Evolutionary conservation across 1,140 invertebrate genomes (phyloP).

Genomic region (Sminthurinus signatus): DNA sequence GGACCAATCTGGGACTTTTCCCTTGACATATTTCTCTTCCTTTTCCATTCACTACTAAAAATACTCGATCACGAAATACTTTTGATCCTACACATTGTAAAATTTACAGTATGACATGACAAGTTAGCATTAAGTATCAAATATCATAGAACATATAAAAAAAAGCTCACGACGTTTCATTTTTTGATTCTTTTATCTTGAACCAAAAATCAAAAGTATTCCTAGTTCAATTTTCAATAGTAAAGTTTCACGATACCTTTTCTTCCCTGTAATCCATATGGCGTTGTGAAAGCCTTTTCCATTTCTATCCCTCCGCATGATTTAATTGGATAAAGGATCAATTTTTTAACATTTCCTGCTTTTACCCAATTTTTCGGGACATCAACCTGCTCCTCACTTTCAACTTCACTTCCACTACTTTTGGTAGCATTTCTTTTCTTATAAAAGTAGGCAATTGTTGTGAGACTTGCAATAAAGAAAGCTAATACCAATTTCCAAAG

Average conservation of each 20-base stretch:
- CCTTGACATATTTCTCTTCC: constrained; percentile 11
- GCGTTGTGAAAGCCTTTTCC: constrained; percentile 17
- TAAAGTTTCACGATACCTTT: background rate
- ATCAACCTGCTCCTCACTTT: no score
- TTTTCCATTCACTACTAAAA: constrained; percentile 21
- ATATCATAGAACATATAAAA: no score
- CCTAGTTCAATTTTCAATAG: no score
- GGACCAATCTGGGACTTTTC: constrained; percentile 22
- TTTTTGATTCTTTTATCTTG: background rate
- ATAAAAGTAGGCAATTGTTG: no score
- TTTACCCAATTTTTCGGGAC: constrained; percentile 32
- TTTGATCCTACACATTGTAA: constrained; percentile 14
- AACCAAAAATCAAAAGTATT: background rate
- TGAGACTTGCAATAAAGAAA: no score
- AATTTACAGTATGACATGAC: no score
- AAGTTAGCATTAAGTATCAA: no score
- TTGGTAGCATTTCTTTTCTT: no score
- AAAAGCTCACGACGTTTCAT: no score
- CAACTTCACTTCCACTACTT: no score
- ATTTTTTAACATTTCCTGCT: constrained; percentile 27
- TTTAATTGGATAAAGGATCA: constrained; percentile 37
- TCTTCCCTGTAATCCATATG: constrained; percentile 19
- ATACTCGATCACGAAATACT: constrained; percentile 26
- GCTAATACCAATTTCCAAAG: no score
- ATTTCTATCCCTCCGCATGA: constrained; percentile 31